Percentiles rank a stretch among this genome's conserved stretches.
These are phyloP conservation scores for Orestias chungarensis DNA, from an alignment of 2,797 vertebrate genomes.

Conservation along the genomic window DNA sequence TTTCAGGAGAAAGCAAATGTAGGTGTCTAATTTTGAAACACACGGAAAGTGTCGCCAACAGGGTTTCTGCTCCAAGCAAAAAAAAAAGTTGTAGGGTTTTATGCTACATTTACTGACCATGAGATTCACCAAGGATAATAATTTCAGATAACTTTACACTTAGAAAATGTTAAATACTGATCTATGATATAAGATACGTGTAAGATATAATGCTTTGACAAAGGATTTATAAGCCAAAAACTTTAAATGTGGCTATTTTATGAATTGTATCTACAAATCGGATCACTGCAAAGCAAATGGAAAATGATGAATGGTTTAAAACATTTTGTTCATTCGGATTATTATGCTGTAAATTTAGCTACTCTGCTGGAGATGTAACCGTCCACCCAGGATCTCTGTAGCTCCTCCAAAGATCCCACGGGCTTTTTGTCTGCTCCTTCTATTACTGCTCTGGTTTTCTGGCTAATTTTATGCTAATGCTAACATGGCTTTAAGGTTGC, in stretches of 20 bases:
- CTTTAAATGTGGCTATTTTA: background rate
- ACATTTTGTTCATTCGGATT: background rate
- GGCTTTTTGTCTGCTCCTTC: too few relatives aligned
- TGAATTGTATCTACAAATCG: background rate
- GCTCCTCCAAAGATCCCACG: too few relatives aligned
- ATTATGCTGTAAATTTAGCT: background rate
- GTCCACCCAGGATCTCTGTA: background rate
- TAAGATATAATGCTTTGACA: background rate
- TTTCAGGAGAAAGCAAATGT: constrained; percentile 49
- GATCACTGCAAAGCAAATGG: background rate
- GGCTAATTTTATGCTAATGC: background rate
- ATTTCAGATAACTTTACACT: constrained; percentile 47
- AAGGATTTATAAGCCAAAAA: background rate
- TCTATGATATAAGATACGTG: background rate
- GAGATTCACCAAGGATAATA: constrained; percentile 38
- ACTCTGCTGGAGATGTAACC: background rate
- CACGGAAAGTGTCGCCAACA: constrained; percentile 53
- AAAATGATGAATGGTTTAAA: background rate
- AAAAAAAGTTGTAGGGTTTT: constrained; percentile 36
- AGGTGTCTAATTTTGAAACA: constrained; percentile 31
- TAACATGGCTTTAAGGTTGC: background rate
- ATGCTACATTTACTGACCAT: constrained; percentile 55
- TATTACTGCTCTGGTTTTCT: too few relatives aligned
- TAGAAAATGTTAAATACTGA: constrained; percentile 31
- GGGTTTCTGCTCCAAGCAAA: constrained; percentile 28